These are phyloP conservation scores for Drosophila melanogaster DNA, from an alignment of 1,140 invertebrate genomes.

Conservation along the genomic window DNA sequence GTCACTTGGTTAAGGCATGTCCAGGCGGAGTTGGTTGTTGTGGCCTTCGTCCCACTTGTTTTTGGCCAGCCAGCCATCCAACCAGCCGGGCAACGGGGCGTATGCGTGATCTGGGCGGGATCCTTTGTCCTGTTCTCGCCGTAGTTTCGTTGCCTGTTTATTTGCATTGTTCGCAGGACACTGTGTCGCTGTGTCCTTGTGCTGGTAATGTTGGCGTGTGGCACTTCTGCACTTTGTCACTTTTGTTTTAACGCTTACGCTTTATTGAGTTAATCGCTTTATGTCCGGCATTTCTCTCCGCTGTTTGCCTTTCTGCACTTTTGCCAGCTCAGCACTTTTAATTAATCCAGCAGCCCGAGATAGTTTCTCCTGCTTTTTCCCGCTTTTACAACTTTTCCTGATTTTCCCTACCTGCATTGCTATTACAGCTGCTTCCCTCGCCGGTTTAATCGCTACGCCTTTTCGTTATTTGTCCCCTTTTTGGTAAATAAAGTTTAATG, in stretches of 20 bases:
- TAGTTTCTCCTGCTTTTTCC: slow-evolving; percentile 23
- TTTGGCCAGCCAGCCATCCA: not conserved
- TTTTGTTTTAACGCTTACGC: slow-evolving; percentile 74
- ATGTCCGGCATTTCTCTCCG: slow-evolving; percentile 44
- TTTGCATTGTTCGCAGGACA: slow-evolving; percentile 54
- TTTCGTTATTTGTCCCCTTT: slow-evolving; percentile 7
- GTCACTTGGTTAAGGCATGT: slow-evolving; percentile 48
- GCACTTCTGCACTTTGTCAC: slow-evolving; percentile 63
- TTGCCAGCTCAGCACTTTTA: slow-evolving; percentile 74
- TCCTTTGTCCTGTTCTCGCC: slow-evolving; percentile 42
- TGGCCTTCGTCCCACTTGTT: slow-evolving; percentile 23
- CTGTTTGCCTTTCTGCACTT: slow-evolving; percentile 71
- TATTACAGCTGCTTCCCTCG: slow-evolving; percentile 43
- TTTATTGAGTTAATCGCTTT: slow-evolving; percentile 77
- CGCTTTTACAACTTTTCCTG: not conserved
- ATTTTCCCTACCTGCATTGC: slow-evolving; percentile 34
- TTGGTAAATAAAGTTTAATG: slow-evolving; percentile 66
- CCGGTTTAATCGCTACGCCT: slow-evolving; percentile 13
- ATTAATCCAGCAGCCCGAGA: slow-evolving; percentile 55
- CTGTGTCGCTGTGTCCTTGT: slow-evolving; percentile 18
- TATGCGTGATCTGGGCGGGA: slow-evolving; percentile 46
- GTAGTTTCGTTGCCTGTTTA: slow-evolving; percentile 43
- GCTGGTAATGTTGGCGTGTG: slow-evolving; percentile 20
- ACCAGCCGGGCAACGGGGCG: slow-evolving; percentile 32
- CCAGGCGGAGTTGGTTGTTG: slow-evolving; percentile 34